These are phyloP conservation scores for Lates japonicus DNA, from an alignment of 2,797 vertebrate genomes.

Conservation along the genomic window DNA sequence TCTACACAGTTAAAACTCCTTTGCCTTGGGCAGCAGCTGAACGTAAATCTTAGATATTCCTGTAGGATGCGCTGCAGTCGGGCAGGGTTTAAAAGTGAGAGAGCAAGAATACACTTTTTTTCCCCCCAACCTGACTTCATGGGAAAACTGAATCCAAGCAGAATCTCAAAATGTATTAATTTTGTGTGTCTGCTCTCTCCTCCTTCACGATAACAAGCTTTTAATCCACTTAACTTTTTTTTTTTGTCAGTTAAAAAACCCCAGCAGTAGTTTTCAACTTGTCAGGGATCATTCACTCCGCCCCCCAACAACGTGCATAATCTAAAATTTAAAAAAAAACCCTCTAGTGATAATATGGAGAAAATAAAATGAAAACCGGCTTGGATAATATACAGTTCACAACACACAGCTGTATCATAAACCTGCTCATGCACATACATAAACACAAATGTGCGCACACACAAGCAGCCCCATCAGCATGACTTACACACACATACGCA, in stretches of 20 bases:
- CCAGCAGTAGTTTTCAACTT: slow-evolving; percentile 51
- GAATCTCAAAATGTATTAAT: slow-evolving; percentile 60
- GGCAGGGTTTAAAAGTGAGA: slow-evolving; percentile 46
- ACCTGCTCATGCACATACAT: slow-evolving; percentile 10
- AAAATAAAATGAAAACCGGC: slow-evolving; percentile 47
- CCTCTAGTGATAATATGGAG: slow-evolving; percentile 39
- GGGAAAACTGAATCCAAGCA: slow-evolving; percentile 40
- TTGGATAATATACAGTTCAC: slow-evolving; percentile 21
- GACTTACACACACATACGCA: slow-evolving; percentile 24
- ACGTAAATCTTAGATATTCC: slow-evolving; percentile 65
- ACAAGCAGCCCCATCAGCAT: slow-evolving; percentile 19
- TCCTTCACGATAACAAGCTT: slow-evolving; percentile 63
- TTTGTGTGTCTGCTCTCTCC: slow-evolving; percentile 54
- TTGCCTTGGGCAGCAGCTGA: slow-evolving; percentile 61
- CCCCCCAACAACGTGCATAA: slow-evolving; percentile 54
- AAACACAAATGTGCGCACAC: slow-evolving; percentile 23
- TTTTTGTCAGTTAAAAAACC: slow-evolving; percentile 50
- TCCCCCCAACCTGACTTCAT: slow-evolving; percentile 38
- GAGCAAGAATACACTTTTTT: slow-evolving; percentile 29
- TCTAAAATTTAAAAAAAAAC: slow-evolving; percentile 48
- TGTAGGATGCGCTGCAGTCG: slow-evolving; percentile 51
- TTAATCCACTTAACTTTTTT: slow-evolving; percentile 71
- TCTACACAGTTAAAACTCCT: slow-evolving; percentile 59
- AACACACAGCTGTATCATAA: slow-evolving; percentile 24
- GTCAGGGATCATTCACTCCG: slow-evolving; percentile 56